Evolutionary conservation across 35 echinoderm and acorn worm species (phyloP), one percentile per base, ranked within the genome.

Genomic region (Chiridota heheva): DNA sequence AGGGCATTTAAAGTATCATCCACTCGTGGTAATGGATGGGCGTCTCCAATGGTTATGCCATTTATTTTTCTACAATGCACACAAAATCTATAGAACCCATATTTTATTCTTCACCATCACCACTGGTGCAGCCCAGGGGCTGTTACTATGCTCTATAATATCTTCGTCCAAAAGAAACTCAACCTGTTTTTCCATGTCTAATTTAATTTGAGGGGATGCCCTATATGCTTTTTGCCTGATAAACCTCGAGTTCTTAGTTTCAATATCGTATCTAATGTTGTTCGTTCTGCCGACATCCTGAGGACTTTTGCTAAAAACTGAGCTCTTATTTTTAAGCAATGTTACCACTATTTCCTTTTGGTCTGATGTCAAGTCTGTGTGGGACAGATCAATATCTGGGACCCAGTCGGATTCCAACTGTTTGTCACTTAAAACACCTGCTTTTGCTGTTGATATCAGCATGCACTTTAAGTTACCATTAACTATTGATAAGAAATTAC

Each of bases 231-330:
- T 15, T 32, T 72, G 69, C 24, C 30, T 72, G 24, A 72, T 72
- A 25, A 42, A 42, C 2, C 17, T 40, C 18, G n/a, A 36, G 42
- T 45, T 26, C 26, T 35, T 10, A 7, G 67, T 70, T 5, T 28
- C 31, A 13, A 70, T 70, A 4, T 5, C 18, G 24, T 72, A 42
- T 18, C 10, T 45, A 2, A 72, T 42, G 2, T 44, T 25, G 3
- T 72, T 41, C 10, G 69, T 72, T 42, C 69, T 17, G 46, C 69
- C 69, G n/a, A n/a, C n/a, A n/a, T n/a, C n/a, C n/a, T n/a, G n/a
- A 5, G 69, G 69, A 15, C 16, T 18, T 20, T 72, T 38, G 34
- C 0, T 0, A 42, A 3, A 70, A 1, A 70, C 42, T 17, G 36
- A 31, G 16, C 33, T 8, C 36, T 38, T 40, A 18, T 13, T 37